These are phyloP conservation scores for Stigmatopora argus DNA, from an alignment of 2,113 vertebrate genomes.

Conservation along the genomic window DNA sequence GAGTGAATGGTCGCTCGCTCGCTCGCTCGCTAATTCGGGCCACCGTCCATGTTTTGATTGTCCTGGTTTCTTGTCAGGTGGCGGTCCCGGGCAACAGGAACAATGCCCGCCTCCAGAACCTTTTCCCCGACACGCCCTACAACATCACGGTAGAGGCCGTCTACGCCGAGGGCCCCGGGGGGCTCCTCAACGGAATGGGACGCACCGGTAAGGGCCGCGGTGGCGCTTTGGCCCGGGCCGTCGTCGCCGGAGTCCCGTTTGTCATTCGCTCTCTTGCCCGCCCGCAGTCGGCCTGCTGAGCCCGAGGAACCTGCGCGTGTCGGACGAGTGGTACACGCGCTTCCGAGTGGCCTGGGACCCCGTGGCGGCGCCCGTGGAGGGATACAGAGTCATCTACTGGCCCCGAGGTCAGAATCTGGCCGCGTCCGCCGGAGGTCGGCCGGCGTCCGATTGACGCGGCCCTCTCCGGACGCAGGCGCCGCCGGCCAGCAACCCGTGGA, in stretches of 20 bases:
- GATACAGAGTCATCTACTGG: slow-evolving; percentile 88
- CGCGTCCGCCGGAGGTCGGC: too few species aligned
- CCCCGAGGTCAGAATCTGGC: slow-evolving; percentile 73
- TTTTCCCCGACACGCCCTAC: slow-evolving; percentile 85
- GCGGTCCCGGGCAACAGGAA: slow-evolving; percentile 90
- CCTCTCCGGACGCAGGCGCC: slow-evolving; percentile 65
- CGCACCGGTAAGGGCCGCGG: slow-evolving; percentile 74
- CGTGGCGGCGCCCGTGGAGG: slow-evolving; percentile 82
- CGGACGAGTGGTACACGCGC: slow-evolving; percentile 97
- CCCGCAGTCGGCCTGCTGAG: slow-evolving; percentile 80
- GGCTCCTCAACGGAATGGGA: slow-evolving; percentile 81
- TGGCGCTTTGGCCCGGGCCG: too few species aligned
- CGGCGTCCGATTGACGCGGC: too few species aligned
- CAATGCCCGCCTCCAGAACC: slow-evolving; percentile 82
- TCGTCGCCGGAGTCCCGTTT: too few species aligned
- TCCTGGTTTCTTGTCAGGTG: slow-evolving; percentile 64
- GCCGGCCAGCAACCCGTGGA: slow-evolving; percentile 77
- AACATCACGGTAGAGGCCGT: slow-evolving; percentile 89
- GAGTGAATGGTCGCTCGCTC: too few species aligned
- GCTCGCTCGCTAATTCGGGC: too few species aligned
- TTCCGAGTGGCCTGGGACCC: slow-evolving; percentile 96
- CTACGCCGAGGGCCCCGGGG: slow-evolving; percentile 86
- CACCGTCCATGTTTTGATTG: too few species aligned
- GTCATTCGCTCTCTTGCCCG: slow-evolving; percentile 1
- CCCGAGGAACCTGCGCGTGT: slow-evolving; percentile 88